Conservation (phyloP, 2,113 vertebrate genomes). For the Ranitomeya variabilis region DNA sequence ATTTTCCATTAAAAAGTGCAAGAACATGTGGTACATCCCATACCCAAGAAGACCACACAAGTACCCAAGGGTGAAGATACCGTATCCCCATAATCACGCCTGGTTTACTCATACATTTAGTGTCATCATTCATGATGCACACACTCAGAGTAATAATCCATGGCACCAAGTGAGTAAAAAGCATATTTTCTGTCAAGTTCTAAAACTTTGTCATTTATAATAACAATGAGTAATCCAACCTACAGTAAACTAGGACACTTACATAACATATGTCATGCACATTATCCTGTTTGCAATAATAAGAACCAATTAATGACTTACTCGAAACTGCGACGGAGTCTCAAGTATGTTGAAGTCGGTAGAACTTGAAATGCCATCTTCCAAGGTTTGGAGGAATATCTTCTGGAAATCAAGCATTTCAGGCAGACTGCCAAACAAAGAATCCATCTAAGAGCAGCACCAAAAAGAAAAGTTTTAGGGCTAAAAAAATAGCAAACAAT, state of each 20-base stretch:
- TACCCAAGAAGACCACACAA: no score
- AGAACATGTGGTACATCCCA: no score
- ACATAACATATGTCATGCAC: neutral
- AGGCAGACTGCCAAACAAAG: conserved; percentile 94
- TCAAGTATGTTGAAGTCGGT: conserved; percentile 88
- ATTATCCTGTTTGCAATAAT: neutral
- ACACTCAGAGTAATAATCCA: no score
- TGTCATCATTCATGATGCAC: no score
- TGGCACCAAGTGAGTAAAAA: no score
- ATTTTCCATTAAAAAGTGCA: no score
- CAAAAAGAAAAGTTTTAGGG: neutral
- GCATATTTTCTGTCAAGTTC: neutral
- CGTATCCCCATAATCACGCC: no score
- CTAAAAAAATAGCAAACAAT: neutral
- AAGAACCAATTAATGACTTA: conserved; percentile 61
- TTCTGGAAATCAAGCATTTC: conserved; percentile 98
- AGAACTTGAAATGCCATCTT: conserved; percentile 88
- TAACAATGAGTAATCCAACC: neutral
- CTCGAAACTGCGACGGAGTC: conserved; percentile 92
- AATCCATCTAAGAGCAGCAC: conserved; percentile 84
- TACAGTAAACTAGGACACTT: neutral
- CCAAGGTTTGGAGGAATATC: conserved; percentile 94
- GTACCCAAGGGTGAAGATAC: no score
- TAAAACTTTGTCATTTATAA: neutral
- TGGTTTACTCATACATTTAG: no score